Conservation (phyloP, 2,797 vertebrate species). For the Chaenodraco wilsoni region DNA sequence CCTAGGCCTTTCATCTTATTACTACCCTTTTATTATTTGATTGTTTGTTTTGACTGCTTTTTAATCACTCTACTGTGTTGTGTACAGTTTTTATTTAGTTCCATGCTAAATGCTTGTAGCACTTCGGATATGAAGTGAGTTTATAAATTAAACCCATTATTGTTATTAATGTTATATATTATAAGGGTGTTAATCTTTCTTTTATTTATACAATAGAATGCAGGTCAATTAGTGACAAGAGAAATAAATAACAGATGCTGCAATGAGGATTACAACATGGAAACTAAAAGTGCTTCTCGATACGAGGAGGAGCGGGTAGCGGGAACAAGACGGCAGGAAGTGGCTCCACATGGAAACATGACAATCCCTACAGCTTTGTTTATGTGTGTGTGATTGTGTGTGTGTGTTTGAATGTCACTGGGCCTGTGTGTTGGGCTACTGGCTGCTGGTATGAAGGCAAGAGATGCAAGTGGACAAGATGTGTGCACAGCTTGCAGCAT, state of each 20-base stretch:
- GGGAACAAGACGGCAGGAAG: constrained; percentile 47
- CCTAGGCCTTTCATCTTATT: too few species aligned
- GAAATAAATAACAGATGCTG: background rate
- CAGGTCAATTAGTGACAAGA: too few species aligned
- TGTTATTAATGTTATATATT: background rate
- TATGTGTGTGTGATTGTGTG: constrained; percentile 29
- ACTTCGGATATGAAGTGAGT: too few species aligned
- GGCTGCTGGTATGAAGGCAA: constrained; percentile 64
- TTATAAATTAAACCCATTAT: too few species aligned
- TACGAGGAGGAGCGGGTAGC: background rate
- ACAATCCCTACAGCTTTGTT: constrained; percentile 66
- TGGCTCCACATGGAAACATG: constrained; percentile 62
- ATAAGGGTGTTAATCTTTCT: background rate
- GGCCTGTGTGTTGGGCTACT: constrained; percentile 58
- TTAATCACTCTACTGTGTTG: too few species aligned
- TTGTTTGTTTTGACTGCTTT: too few species aligned
- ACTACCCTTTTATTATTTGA: too few species aligned
- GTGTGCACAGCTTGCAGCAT: constrained; percentile 76
- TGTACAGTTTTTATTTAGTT: too few species aligned
- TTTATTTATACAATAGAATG: too few species aligned
- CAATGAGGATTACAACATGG: constrained; percentile 22
- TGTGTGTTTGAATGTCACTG: background rate
- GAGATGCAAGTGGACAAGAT: constrained; percentile 68
- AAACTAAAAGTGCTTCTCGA: constrained; percentile 30
- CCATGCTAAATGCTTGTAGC: too few species aligned